Evolutionary conservation across 2,113 vertebrate species (phyloP).

Genomic region (Myotis brandtii): DNA sequence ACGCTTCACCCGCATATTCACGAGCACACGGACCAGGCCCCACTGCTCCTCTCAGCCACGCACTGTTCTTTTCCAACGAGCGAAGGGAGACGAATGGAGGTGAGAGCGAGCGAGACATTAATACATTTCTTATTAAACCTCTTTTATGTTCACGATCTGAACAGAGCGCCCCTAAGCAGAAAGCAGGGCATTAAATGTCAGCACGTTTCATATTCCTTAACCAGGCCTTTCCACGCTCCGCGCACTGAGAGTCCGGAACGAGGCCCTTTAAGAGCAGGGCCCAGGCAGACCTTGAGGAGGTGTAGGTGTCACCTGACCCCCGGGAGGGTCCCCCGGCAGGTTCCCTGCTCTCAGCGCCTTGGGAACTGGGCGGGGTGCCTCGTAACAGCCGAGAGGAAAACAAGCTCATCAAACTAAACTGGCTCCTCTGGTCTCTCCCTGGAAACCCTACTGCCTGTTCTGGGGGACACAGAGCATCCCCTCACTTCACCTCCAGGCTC

Average conservation of each 20-base stretch:
- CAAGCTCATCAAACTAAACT: background rate
- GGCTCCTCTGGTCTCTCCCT: background rate
- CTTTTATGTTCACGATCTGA: background rate
- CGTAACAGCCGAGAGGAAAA: background rate
- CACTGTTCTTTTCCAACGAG: background rate
- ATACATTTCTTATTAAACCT: conserved; percentile 1
- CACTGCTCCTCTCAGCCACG: background rate
- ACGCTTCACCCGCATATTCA: background rate
- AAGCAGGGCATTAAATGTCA: background rate
- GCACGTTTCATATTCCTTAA: background rate
- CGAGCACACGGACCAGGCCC: background rate
- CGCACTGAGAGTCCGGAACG: background rate
- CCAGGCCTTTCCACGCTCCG: background rate
- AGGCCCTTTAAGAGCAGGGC: background rate
- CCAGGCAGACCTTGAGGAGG: background rate
- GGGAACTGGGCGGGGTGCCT: background rate
- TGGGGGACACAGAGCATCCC: background rate
- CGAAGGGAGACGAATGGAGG: conserved; percentile 22
- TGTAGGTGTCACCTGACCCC: background rate
- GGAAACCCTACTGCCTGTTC: background rate
- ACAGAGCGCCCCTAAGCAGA: background rate
- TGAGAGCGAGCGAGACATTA: background rate
- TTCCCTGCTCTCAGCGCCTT: background rate
- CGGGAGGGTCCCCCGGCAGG: background rate
- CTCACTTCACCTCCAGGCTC: background rate